phyloP scores from a whole-genome alignment of 1,140 invertebrate genomes.

The Drosophila chauvacae region DNA sequence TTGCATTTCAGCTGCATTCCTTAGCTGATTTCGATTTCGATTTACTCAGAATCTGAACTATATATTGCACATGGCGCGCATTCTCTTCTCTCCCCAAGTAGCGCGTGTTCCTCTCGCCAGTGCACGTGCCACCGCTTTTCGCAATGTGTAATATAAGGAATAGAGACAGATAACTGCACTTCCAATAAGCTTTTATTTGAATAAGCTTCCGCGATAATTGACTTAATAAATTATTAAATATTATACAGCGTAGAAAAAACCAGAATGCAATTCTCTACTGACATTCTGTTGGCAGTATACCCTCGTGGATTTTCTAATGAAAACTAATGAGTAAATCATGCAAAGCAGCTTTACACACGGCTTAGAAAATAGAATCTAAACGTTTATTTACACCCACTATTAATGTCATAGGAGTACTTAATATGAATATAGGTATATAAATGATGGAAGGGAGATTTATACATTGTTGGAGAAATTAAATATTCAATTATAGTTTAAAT shows the following conservation, averaged over 20 bases:
- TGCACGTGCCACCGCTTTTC: constrained; percentile 51
- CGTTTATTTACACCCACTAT: constrained; percentile 1
- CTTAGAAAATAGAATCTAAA: not conserved
- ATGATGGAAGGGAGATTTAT: not conserved
- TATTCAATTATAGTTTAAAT: not conserved
- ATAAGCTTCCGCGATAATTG: constrained; percentile 77
- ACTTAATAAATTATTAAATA: constrained; percentile 76
- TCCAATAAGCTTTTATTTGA: constrained; percentile 71
- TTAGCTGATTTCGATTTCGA: constrained; percentile 16
- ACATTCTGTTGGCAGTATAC: not conserved
- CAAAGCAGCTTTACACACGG: constrained; percentile 32
- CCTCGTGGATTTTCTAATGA: constrained; percentile 50
- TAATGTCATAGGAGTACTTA: not conserved
- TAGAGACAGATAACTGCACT: constrained; percentile 56
- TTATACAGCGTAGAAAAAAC: constrained; percentile 66
- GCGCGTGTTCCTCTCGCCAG: constrained; percentile 58
- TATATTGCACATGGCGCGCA: constrained; percentile 20
- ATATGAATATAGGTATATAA: not conserved
- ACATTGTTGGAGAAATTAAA: not conserved
- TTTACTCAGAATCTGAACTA: constrained; percentile 35
- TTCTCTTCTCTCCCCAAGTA: constrained; percentile 26
- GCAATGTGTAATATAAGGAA: not conserved
- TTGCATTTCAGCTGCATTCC: constrained; percentile 36
- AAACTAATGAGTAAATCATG: constrained; percentile 73
- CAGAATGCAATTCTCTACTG: constrained; percentile 52